Evolutionary conservation across 2,888 invertebrate genomes (phyloP).

Genomic region (Adelognathus sp.): DNA sequence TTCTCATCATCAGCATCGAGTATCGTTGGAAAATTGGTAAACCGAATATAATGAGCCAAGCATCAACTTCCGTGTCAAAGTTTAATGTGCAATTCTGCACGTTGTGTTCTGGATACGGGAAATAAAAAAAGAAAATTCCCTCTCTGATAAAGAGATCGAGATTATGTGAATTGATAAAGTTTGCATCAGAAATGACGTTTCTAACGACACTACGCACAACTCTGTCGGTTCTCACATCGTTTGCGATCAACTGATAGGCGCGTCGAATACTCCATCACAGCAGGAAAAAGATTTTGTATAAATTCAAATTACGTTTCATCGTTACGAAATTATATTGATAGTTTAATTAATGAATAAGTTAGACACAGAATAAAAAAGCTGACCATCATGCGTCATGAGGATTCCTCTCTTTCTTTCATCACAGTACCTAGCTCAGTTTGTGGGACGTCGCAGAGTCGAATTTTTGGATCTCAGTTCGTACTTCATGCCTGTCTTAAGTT

Average conservation of each 20-base stretch:
- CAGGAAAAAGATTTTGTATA: background rate
- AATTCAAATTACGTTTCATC: background rate
- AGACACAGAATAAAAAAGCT: no score
- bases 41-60: no score
- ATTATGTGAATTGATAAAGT: slow-evolving; percentile 26
- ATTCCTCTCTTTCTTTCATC: no score
- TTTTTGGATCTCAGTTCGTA: no score
- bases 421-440: no score
- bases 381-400: no score
- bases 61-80: background rate
- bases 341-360: background rate
- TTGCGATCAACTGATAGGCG: background rate
- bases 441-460: no score
- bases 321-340: background rate
- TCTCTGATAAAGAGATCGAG: slow-evolving; percentile 9
- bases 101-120: no score
- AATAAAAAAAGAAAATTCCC: background rate
- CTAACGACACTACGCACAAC: background rate
- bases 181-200: background rate
- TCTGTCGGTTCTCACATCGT: background rate
- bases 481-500: no score
- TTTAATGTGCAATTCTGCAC: background rate
- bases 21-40: no score
- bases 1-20: no score
- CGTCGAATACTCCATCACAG: background rate